phyloP scores from a whole-genome alignment of 2,113 vertebrate species.

The Caranx melampygus region DNA sequence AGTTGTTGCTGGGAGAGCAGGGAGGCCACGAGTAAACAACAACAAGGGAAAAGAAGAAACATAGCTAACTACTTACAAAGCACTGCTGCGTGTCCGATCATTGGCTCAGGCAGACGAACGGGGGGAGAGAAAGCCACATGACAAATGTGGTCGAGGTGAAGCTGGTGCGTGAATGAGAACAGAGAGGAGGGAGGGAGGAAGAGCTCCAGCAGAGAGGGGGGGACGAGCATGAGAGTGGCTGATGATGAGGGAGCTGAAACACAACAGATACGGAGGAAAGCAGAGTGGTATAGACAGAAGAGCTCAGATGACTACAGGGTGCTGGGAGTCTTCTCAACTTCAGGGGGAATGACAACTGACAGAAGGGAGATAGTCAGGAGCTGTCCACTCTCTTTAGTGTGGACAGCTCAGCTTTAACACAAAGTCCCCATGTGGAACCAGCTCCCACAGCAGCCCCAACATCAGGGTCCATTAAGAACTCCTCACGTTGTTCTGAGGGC shows the following conservation, averaged over 20 bases:
- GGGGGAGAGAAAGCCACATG: conserved; percentile 54
- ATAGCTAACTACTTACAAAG: conserved; percentile 64
- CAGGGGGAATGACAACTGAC: not conserved
- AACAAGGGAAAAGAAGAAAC: not conserved
- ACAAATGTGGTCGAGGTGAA: conserved; percentile 46
- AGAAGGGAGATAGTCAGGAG: not conserved
- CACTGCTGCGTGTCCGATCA: conserved; percentile 28
- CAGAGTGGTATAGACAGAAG: not conserved
- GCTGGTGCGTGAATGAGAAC: conserved; percentile 63
- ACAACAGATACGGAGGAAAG: conserved; percentile 5
- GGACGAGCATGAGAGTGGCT: conserved; percentile 33
- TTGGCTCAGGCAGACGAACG: conserved; percentile 8
- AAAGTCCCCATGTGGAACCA: not conserved
- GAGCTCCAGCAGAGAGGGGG: conserved; percentile 45
- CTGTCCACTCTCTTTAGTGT: conserved; percentile 5
- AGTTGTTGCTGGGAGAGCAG: conserved; percentile 48
- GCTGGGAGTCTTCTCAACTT: conserved; percentile 12
- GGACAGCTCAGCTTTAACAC: no score
- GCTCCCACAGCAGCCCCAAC: conserved; percentile 18
- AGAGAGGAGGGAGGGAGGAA: conserved; percentile 41
- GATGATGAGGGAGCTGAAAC: conserved; percentile 43
- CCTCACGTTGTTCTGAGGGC: conserved; percentile 3
- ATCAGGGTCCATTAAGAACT: conserved; percentile 30
- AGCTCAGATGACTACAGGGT: not conserved
- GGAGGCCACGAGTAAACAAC: conserved; percentile 15